Evolutionary conservation across 2,888 invertebrate genomes (phyloP).

Genomic region (Scaptomyza flava): DNA sequence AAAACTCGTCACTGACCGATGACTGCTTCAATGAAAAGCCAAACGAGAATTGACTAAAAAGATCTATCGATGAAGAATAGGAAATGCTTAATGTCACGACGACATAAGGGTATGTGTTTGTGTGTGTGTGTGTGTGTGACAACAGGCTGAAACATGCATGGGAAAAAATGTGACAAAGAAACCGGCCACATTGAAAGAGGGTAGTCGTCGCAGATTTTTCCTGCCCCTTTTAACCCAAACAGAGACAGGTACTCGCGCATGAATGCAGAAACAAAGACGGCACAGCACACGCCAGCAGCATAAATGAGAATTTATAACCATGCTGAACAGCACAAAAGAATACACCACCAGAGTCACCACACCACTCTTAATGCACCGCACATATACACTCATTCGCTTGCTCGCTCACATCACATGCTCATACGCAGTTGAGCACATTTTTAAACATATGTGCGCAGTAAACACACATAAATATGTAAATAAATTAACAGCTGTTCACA

Average conservation of each 20-base stretch:
- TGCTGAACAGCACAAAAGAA: slow-evolving; percentile 42
- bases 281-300: slow-evolving; percentile 8
- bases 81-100: slow-evolving; percentile 26
- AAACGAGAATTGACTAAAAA: slow-evolving; percentile 29
- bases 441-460: slow-evolving; percentile 68
- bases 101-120: slow-evolving; percentile 25
- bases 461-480: slow-evolving; percentile 67
- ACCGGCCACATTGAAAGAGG: slow-evolving; percentile 31
- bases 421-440: slow-evolving; percentile 53
- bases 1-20: slow-evolving; percentile 11
- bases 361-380: slow-evolving; percentile 19
- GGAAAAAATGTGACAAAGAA: slow-evolving; percentile 28
- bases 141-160: slow-evolving; percentile 12
- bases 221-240: slow-evolving; percentile 34
- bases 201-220: slow-evolving; percentile 41
- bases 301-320: slow-evolving; percentile 51
- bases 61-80: slow-evolving; percentile 34
- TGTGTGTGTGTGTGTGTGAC: too few species aligned
- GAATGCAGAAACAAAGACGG: slow-evolving; percentile 22
- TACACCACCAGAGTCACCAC: slow-evolving; percentile 48
- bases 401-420: slow-evolving; percentile 4
- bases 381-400: slow-evolving; percentile 10
- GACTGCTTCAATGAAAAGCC: slow-evolving; percentile 14
- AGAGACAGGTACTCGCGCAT: slow-evolving; percentile 44
- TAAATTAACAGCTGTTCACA: slow-evolving; percentile 75